Conservation (phyloP, 2,113 vertebrate species). For the Mobula birostris region DNA sequence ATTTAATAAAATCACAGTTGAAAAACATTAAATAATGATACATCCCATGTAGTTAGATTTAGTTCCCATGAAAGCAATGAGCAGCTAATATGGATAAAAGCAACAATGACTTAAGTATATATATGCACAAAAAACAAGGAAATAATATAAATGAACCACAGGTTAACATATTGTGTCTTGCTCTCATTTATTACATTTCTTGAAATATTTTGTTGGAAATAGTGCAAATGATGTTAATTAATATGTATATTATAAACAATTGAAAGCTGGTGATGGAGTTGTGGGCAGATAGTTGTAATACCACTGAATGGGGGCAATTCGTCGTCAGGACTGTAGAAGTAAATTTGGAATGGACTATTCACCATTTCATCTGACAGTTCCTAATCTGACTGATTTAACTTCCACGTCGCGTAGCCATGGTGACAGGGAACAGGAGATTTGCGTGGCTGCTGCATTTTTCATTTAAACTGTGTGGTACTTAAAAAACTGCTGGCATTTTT, state of each 20-base stretch:
- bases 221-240: not conserved
- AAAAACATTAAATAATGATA: not conserved
- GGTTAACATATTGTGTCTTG: not conserved
- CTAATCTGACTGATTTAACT: not conserved
- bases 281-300: not conserved
- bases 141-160: not conserved
- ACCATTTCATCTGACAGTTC: not conserved
- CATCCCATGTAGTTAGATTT: not conserved
- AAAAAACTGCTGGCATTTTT: not conserved
- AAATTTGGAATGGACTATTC: not conserved
- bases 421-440: not conserved
- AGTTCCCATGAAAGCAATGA: not conserved
- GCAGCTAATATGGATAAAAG: not conserved
- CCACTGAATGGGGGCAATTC: not conserved
- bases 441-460: not conserved
- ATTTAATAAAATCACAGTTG: not conserved
- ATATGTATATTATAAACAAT: not conserved
- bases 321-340: not conserved
- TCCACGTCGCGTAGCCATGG: not conserved
- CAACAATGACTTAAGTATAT: not conserved
- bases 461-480: not conserved
- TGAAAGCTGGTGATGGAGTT: not conserved
- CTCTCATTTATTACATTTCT: not conserved
- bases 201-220: not conserved
- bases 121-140: not conserved